Conservation (phyloP, 1,140 invertebrate genomes). For the roundworm (Caenorhabditis elegans) region WBcel235 BX284602.5:6856001-6856500, state of each 20-base stretch:
- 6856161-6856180: conserved; percentile 12
- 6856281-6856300: not conserved
- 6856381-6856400: not conserved
- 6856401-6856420: not conserved
- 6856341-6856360: not conserved
- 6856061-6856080: not conserved
- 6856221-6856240: not conserved
- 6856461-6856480: not conserved
- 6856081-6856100: not conserved
- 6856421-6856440: not conserved
- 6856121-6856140: not conserved
- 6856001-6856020: not conserved
- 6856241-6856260: not conserved
- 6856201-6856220: not conserved
- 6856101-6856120: not conserved
- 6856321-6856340: conserved; percentile 3
- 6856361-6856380: not conserved
- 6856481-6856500: not conserved
- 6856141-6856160: not conserved
- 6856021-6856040: not conserved
- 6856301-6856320: not conserved
- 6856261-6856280: not conserved
- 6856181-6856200: not conserved
- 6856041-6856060: not conserved
- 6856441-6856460: not conserved